phyloP scores from a whole-genome alignment of 2,113 vertebrate species.

The Prionailurus viverrinus region DNA sequence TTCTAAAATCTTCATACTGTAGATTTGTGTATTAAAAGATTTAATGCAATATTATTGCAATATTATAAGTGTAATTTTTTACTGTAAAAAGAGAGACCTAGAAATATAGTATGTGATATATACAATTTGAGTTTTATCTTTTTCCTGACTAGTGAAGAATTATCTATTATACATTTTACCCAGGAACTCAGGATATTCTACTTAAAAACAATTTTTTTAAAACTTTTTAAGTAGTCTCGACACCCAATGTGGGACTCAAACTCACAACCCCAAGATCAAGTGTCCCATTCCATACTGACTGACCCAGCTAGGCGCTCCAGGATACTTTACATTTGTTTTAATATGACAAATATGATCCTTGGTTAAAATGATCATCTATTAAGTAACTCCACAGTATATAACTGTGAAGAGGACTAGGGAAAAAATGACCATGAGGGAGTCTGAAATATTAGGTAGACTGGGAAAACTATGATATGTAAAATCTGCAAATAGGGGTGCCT shows the following conservation, averaged over 20 bases:
- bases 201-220: not conserved
- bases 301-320: not conserved
- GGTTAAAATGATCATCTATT: not conserved
- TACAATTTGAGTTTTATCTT: not conserved
- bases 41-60: not conserved
- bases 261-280: not conserved
- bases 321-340: not conserved
- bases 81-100: constrained; percentile 16
- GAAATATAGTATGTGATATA: not conserved
- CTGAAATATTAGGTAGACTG: not conserved
- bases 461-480: not conserved
- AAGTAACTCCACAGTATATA: not conserved
- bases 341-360: not conserved
- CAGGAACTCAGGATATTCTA: not conserved
- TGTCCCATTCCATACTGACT: not conserved
- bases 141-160: not conserved
- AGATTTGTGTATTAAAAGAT: not conserved
- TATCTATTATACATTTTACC: not conserved
- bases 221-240: not conserved
- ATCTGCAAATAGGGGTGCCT: not conserved
- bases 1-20: constrained; percentile 25
- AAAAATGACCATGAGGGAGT: not conserved
- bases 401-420: not conserved
- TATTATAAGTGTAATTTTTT: not conserved
- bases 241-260: not conserved